These are phyloP conservation scores for Tachysurus vachellii DNA, from an alignment of 2,113 vertebrate genomes.

Conservation along the genomic window DNA sequence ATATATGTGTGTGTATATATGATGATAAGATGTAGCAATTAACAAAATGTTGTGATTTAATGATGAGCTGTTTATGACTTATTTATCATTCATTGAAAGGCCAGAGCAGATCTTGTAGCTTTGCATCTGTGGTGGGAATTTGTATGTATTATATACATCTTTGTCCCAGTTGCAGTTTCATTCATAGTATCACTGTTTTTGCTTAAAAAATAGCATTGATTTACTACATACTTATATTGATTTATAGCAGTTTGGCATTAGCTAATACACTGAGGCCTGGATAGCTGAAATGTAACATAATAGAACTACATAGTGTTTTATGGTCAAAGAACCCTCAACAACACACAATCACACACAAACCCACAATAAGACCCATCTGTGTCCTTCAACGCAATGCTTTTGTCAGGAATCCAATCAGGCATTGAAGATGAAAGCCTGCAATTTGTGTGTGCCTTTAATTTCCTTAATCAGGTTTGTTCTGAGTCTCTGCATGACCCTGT, in stretches of 20 bases:
- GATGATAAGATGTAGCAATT: background rate
- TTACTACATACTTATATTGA: background rate
- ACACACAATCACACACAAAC: background rate
- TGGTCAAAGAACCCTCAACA: background rate
- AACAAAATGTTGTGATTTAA: background rate
- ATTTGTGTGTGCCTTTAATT: conserved; percentile 40
- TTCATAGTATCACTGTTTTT: too few species aligned
- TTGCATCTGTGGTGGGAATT: background rate
- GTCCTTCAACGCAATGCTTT: conserved; percentile 3
- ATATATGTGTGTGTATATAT: too few species aligned
- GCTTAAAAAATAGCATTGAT: too few species aligned
- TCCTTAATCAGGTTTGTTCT: conserved; percentile 48
- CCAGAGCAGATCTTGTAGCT: background rate
- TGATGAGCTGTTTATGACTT: background rate
- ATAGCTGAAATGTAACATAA: background rate
- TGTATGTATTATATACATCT: conserved; percentile 8
- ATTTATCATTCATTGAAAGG: background rate
- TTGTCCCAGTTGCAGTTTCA: background rate
- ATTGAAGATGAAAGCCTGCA: conserved; percentile 33
- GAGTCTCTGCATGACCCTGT: conserved; percentile 40
- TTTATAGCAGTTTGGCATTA: background rate
- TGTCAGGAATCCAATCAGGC: conserved; percentile 16
- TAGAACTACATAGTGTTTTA: background rate
- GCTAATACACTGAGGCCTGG: background rate
- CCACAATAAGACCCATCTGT: background rate